phyloP scores from a whole-genome alignment of 2,888 invertebrate species.

The Fabriciana adippe region DNA sequence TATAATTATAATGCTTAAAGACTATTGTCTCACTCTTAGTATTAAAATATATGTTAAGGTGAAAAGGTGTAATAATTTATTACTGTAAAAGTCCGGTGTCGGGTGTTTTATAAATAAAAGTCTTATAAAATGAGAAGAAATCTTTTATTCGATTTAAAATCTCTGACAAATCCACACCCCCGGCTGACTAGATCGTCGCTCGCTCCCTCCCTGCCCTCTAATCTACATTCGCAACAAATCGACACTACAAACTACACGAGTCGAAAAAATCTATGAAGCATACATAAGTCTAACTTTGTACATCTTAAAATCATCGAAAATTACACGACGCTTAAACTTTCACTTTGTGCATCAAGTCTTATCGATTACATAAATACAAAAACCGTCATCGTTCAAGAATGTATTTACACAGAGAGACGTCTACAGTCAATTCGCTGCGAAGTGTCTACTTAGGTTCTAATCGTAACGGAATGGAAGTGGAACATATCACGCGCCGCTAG shows the following conservation, averaged over 20 bases:
- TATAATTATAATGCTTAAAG: background rate
- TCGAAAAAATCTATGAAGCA: conserved; percentile 12
- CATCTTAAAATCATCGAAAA: conserved; percentile 13
- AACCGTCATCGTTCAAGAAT: no score
- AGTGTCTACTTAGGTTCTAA: conserved; percentile 11
- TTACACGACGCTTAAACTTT: background rate
- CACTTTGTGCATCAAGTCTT: conserved; percentile 24
- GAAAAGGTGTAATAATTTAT: background rate
- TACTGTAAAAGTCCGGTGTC: background rate
- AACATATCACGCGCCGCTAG: no score
- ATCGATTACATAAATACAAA: no score
- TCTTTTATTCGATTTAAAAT: conserved; percentile 63
- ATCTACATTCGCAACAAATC: conserved; percentile 28
- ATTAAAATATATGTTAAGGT: conserved; percentile 14
- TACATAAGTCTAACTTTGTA: conserved; percentile 26
- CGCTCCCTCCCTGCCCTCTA: conserved; percentile 20
- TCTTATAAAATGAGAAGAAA: conserved; percentile 47
- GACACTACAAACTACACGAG: conserved; percentile 19
- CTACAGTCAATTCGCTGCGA: conserved; percentile 39
- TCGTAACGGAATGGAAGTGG: conserved; percentile 61
- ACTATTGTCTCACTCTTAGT: conserved; percentile 6
- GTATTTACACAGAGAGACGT: no score
- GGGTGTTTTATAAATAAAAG: conserved; percentile 39
- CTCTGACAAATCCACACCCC: conserved; percentile 45
- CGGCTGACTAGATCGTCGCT: conserved; percentile 36